Evolutionary conservation across 2,113 vertebrate species (phyloP).

Genomic region (Macrotis lagotis): DNA sequence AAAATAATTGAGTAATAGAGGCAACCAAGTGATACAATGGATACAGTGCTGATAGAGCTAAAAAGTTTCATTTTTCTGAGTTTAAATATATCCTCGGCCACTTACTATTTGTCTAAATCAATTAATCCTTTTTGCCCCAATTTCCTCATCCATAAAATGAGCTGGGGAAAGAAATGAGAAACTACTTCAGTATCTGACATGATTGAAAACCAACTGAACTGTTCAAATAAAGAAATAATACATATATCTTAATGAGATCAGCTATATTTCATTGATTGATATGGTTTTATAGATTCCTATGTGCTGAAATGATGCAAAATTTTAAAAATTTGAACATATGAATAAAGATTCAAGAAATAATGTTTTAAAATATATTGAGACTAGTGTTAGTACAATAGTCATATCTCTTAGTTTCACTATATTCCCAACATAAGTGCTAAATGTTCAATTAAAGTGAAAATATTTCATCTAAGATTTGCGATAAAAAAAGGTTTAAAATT

Average conservation of each 20-base stretch:
- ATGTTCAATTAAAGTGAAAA: not conserved
- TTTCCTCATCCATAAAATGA: too few relatives aligned
- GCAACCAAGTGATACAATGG: too few relatives aligned
- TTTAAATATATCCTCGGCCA: too few relatives aligned
- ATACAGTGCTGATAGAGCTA: too few relatives aligned
- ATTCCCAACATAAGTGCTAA: not conserved
- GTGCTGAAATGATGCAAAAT: not conserved
- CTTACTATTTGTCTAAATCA: too few relatives aligned
- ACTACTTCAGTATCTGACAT: too few relatives aligned
- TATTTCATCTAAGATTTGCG: not conserved
- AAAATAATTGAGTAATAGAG: too few relatives aligned
- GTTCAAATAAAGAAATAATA: not conserved
- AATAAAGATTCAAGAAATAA: not conserved
- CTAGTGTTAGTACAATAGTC: not conserved
- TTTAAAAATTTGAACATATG: not conserved
- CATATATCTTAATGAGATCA: not conserved
- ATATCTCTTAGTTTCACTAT: not conserved
- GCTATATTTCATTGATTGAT: not conserved
- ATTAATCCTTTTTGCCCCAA: too few relatives aligned
- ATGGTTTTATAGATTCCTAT: not conserved
- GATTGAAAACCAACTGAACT: too few relatives aligned
- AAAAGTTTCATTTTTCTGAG: too few relatives aligned
- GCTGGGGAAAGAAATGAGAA: too few relatives aligned
- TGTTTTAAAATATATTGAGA: not conserved
- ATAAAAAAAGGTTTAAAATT: not conserved